These are phyloP conservation scores for Anguilla rostrata DNA, from an alignment of 2,113 vertebrate genomes.

Conservation along the genomic window DNA sequence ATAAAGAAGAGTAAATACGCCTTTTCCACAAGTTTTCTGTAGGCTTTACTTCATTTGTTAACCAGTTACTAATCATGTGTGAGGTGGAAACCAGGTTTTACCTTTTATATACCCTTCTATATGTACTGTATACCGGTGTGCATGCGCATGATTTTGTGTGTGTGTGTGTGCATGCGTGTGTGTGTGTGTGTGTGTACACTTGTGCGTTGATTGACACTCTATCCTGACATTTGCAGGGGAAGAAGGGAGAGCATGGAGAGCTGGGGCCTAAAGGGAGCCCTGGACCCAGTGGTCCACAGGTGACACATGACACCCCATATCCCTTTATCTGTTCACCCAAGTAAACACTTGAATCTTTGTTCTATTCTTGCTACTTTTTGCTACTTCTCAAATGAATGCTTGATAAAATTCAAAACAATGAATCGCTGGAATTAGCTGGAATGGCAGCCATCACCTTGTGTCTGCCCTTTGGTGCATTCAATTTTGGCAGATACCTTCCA, in stretches of 20 bases:
- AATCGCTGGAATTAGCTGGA: not conserved
- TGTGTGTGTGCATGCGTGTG: not conserved
- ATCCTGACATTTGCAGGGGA: slow-evolving; percentile 46
- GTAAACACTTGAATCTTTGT: not conserved
- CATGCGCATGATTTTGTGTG: not conserved
- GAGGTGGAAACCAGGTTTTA: too few relatives aligned
- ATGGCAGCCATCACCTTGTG: not conserved
- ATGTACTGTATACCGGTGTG: too few relatives aligned
- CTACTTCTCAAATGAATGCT: not conserved
- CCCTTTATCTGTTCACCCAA: not conserved
- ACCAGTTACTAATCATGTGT: too few relatives aligned
- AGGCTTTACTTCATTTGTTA: too few relatives aligned
- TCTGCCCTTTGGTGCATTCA: not conserved
- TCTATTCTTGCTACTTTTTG: not conserved
- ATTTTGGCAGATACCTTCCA: not conserved
- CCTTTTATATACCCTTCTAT: too few relatives aligned
- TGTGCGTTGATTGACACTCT: not conserved
- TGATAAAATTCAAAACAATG: not conserved
- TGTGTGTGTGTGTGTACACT: not conserved
- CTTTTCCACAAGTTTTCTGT: too few relatives aligned
- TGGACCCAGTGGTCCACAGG: slow-evolving; percentile 62
- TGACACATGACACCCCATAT: slow-evolving; percentile 31
- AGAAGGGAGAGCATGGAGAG: slow-evolving; percentile 46
- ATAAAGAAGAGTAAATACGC: too few relatives aligned
- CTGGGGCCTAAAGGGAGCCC: slow-evolving; percentile 48